These are phyloP conservation scores for Rhogogaster chlorosoma DNA, from an alignment of 2,888 invertebrate genomes.

Conservation along the genomic window DNA sequence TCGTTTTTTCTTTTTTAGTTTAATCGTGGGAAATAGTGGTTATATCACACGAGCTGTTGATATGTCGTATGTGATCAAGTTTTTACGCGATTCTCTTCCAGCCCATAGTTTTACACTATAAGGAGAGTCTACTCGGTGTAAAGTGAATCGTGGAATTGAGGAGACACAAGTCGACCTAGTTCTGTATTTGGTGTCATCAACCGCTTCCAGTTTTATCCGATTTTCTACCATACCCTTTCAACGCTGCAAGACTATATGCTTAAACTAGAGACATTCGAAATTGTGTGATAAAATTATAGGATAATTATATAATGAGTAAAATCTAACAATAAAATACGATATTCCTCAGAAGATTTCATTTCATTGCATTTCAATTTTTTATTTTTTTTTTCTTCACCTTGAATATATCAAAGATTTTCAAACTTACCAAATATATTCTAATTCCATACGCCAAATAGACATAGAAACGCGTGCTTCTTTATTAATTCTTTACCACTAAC, in stretches of 20 bases:
- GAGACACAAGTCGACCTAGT: constrained; percentile 44
- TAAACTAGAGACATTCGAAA: neutral
- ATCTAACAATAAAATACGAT: no score
- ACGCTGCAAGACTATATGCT: neutral
- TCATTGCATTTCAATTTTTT: no score
- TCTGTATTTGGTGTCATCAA: constrained; percentile 51
- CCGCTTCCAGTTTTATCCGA: constrained; percentile 46
- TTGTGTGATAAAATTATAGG: neutral
- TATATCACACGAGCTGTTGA: neutral
- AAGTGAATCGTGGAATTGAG: constrained; percentile 41
- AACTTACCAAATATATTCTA: neutral
- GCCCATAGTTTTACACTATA: neutral
- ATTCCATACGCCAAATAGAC: neutral
- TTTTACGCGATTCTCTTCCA: constrained; percentile 14
- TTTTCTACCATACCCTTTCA: constrained; percentile 12
- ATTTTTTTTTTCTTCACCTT: no score
- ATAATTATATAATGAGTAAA: neutral
- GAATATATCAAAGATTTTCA: neutral
- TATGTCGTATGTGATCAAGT: neutral
- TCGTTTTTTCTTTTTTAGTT: neutral
- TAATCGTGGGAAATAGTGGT: constrained; percentile 34
- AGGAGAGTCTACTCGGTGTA: neutral
- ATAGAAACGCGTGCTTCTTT: neutral
- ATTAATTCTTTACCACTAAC: neutral
- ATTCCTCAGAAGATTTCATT: no score